Conservation (phyloP, 1,140 invertebrate species). For the Geopemphigus sp. region DNA sequence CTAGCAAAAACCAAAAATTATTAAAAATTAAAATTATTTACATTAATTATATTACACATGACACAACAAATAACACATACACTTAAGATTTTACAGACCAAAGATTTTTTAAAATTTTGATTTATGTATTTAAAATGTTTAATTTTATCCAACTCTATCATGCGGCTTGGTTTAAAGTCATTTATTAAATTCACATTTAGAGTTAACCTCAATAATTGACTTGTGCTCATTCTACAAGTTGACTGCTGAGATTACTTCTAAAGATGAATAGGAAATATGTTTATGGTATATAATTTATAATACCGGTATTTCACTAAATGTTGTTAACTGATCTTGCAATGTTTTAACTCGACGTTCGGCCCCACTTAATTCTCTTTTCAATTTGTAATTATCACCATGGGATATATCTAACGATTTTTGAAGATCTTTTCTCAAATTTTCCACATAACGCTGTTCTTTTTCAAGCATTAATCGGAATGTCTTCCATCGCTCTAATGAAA, state of each 20-base stretch:
- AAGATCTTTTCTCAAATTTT: constrained; percentile 65
- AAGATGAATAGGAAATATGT: not conserved
- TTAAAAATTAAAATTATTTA: not conserved
- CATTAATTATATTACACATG: no score
- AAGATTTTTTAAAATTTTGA: not conserved
- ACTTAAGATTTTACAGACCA: constrained; percentile 3
- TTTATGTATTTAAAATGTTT: no score
- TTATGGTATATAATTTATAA: not conserved
- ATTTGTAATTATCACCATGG: constrained; percentile 54
- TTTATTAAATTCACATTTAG: not conserved
- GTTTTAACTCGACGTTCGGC: constrained; percentile 64
- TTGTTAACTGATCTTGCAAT: constrained; percentile 62
- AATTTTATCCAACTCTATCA: not conserved
- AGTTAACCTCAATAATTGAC: not conserved
- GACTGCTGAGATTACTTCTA: no score
- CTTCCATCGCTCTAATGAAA: constrained; percentile 70
- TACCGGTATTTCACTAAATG: constrained; percentile 45
- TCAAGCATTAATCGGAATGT: constrained; percentile 79
- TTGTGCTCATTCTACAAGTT: no score
- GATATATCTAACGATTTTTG: constrained; percentile 60
- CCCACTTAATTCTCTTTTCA: constrained; percentile 60
- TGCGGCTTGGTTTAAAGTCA: not conserved
- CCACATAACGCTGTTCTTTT: constrained; percentile 73
- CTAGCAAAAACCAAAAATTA: not conserved
- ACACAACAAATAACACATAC: not conserved